Conservation (phyloP, 2,113 vertebrate genomes). For the Amia ocellicauda region DNA sequence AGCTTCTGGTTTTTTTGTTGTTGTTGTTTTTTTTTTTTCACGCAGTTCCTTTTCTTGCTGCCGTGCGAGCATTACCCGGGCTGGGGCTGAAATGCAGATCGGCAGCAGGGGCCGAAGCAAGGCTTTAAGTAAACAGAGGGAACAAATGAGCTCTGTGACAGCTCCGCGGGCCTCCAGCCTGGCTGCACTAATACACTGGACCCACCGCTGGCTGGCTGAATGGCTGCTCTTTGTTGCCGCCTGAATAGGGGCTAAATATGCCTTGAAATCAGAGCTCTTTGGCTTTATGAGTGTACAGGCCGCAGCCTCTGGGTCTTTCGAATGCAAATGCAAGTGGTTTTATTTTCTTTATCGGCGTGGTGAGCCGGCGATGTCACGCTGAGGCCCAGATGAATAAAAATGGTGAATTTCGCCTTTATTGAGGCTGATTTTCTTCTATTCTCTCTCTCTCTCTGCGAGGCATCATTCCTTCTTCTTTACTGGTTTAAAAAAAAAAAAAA, state of each 20-base stretch:
- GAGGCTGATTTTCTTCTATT: conserved; percentile 37
- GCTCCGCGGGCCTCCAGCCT: conserved; percentile 48
- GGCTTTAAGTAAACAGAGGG: conserved; percentile 75
- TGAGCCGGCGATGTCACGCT: conserved; percentile 68
- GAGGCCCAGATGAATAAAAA: conserved; percentile 62
- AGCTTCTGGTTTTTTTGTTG: conserved; percentile 31
- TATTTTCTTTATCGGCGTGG: conserved; percentile 57
- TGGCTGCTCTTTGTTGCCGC: conserved; percentile 64
- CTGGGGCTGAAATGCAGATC: conserved; percentile 65
- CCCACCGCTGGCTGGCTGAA: conserved; percentile 54
- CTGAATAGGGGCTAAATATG: conserved; percentile 77
- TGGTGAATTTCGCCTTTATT: conserved; percentile 57
- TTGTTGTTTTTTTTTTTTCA: neutral
- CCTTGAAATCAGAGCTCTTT: conserved; percentile 63
- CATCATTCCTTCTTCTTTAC: conserved; percentile 43
- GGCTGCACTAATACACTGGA: conserved; percentile 65
- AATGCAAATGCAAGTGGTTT: conserved; percentile 69
- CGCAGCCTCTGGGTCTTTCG: conserved; percentile 63
- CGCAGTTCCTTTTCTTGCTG: conserved; percentile 30
- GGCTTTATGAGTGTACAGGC: conserved; percentile 58
- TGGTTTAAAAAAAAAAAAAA: conserved; percentile 49
- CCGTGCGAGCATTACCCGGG: conserved; percentile 45
- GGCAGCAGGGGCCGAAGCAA: conserved; percentile 63
- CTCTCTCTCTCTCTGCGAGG: conserved; percentile 40
- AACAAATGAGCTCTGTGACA: conserved; percentile 74